Conservation (phyloP, 2,797 vertebrate genomes). For the Tragelaphus eurycerus region DNA sequence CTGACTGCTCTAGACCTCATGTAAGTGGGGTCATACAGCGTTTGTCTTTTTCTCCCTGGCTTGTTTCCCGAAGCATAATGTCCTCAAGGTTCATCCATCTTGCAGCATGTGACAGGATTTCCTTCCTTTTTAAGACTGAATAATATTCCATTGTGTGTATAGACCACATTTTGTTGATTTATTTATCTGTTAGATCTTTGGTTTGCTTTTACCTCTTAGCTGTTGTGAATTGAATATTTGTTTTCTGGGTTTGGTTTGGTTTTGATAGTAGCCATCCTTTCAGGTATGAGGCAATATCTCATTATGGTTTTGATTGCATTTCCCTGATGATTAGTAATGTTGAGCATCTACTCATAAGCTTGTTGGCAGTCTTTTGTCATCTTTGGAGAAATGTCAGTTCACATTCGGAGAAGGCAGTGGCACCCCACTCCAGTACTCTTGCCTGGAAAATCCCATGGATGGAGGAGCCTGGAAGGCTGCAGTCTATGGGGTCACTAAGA, state of each 20-base stretch:
- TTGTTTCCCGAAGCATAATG: not conserved
- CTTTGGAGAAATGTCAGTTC: not conserved
- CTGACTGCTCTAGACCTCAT: not conserved
- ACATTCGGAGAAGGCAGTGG: not conserved
- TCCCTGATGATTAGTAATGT: not conserved
- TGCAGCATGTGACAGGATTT: not conserved
- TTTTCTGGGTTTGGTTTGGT: not conserved
- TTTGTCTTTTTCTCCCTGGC: not conserved
- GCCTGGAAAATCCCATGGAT: too few relatives aligned
- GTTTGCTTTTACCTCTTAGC: not conserved
- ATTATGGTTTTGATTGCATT: not conserved
- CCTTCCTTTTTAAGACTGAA: not conserved
- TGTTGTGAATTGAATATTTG: not conserved
- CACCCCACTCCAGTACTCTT: too few relatives aligned
- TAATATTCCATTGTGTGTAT: not conserved
- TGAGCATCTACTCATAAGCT: not conserved
- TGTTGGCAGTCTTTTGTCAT: not conserved
- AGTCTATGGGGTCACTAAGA: too few relatives aligned
- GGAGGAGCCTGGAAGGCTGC: too few relatives aligned
- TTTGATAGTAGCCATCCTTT: not conserved
- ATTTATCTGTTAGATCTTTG: not conserved
- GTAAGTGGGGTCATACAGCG: not conserved
- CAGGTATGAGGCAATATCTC: not conserved
- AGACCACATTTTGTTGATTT: not conserved
- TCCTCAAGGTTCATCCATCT: not conserved